Percentiles rank a stretch among this genome's conserved stretches.
phyloP scores from a whole-genome alignment of 1,140 invertebrate species.

The Caerostris darwini region DNA sequence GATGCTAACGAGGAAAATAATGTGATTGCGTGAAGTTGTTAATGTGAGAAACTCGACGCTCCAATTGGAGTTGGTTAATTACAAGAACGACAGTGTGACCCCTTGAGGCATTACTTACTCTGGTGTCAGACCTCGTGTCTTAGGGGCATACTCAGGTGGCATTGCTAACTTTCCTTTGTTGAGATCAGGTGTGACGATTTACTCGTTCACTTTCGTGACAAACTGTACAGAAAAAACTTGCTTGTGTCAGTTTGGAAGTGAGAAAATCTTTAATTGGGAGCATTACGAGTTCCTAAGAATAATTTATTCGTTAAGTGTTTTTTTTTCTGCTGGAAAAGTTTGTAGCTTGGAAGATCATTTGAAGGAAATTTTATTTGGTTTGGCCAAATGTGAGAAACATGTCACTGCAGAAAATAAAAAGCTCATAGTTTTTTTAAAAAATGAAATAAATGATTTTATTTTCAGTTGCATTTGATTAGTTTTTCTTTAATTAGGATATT shows the following conservation, averaged over 20 bases:
- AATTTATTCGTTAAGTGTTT: background rate
- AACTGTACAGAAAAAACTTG: background rate
- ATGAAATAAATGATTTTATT: too few species aligned
- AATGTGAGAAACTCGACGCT: slow-evolving; percentile 58
- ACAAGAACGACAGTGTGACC: slow-evolving; percentile 29
- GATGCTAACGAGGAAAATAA: slow-evolving; percentile 61
- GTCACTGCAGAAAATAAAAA: too few species aligned
- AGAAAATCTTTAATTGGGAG: background rate
- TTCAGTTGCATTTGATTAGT: too few species aligned
- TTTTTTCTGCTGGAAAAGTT: background rate
- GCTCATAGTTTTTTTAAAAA: too few species aligned
- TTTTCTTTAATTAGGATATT: too few species aligned
- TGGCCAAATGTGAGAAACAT: too few species aligned
- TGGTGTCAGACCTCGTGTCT: background rate
- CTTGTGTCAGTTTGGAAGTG: background rate
- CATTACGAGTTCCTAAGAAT: background rate
- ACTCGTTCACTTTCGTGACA: background rate
- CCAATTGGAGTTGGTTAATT: slow-evolving; percentile 55
- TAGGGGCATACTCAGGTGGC: slow-evolving; percentile 45
- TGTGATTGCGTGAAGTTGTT: slow-evolving; percentile 47
- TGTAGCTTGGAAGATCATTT: background rate
- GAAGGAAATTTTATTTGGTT: too few species aligned
- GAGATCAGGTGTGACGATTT: slow-evolving; percentile 25
- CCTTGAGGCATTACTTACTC: slow-evolving; percentile 32
- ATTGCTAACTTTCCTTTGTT: slow-evolving; percentile 7